A percentile compares a stretch with the other conserved stretches of the same genome.
Evolutionary conservation across 2,797 vertebrate species (phyloP).

Genomic region (Acestrorhynchus altus): DNA sequence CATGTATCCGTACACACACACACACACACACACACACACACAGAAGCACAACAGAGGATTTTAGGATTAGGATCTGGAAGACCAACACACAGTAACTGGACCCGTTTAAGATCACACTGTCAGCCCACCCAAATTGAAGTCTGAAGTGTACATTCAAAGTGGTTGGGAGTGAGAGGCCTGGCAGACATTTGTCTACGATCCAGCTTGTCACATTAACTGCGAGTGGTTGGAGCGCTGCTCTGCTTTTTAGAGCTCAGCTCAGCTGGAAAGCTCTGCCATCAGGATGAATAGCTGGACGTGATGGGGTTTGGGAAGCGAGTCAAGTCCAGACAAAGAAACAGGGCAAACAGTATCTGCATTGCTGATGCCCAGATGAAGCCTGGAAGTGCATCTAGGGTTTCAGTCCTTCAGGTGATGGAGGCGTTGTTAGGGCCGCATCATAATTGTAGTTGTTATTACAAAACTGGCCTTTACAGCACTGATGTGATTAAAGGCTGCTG

Average conservation of each 20-base stretch:
- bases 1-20: neutral
- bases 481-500: neutral
- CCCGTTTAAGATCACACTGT: neutral
- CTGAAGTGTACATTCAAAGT: constrained; percentile 3
- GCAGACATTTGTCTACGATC: constrained; percentile 21
- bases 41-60: neutral
- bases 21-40: no score
- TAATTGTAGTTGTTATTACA: neutral
- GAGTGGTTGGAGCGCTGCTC: constrained; percentile 30
- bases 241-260: constrained; percentile 36
- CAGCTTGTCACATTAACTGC: constrained; percentile 12
- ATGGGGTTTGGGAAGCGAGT: constrained; percentile 46
- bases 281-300: constrained; percentile 25
- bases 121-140: neutral
- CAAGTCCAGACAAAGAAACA: constrained; percentile 46
- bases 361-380: constrained; percentile 6
- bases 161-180: neutral
- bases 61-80: neutral
- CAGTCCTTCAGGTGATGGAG: neutral
- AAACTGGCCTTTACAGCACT: neutral
- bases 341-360: constrained; percentile 27
- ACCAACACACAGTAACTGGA: neutral
- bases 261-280: constrained; percentile 39
- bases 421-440: neutral
- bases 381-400: neutral